These are phyloP conservation scores for Hermetia illucens DNA, from an alignment of 1,140 invertebrate genomes.

Conservation along the genomic window DNA sequence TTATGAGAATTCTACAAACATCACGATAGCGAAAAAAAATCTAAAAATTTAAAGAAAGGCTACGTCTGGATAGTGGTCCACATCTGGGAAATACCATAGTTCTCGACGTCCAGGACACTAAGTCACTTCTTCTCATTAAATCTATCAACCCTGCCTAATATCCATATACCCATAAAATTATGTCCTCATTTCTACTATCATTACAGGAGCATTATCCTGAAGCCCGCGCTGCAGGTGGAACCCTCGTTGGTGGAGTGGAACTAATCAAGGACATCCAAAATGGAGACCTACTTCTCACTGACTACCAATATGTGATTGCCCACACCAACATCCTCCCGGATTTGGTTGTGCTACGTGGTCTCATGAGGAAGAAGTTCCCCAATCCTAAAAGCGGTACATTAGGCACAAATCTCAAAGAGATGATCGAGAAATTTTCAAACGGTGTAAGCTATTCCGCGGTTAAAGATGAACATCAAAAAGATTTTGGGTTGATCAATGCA, in stretches of 20 bases:
- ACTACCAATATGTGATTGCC: constrained; percentile 58
- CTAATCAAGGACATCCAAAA: constrained; percentile 59
- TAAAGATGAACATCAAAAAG: constrained; percentile 47
- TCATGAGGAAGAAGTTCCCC: constrained; percentile 64
- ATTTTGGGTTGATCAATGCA: constrained; percentile 50
- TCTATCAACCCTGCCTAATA: too few relatives aligned
- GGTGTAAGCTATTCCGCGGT: constrained; percentile 50
- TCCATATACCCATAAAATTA: too few relatives aligned
- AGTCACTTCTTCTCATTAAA: too few relatives aligned
- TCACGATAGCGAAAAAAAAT: too few relatives aligned
- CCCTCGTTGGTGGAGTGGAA: constrained; percentile 47
- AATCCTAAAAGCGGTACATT: constrained; percentile 51
- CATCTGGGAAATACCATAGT: too few relatives aligned
- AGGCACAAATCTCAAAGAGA: constrained; percentile 38
- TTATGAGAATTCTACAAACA: background rate
- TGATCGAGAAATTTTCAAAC: constrained; percentile 45
- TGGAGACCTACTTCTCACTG: constrained; percentile 47
- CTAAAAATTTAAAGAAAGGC: background rate
- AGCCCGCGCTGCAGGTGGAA: constrained; percentile 51
- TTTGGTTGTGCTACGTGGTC: constrained; percentile 50
- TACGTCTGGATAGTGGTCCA: too few relatives aligned
- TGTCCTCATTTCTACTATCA: constrained; percentile 1
- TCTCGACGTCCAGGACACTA: too few relatives aligned
- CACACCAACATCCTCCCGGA: constrained; percentile 66
- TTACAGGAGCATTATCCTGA: constrained; percentile 35